phyloP scores from a whole-genome alignment of 2,797 vertebrate genomes.

The Aldrovandia affinis region DNA sequence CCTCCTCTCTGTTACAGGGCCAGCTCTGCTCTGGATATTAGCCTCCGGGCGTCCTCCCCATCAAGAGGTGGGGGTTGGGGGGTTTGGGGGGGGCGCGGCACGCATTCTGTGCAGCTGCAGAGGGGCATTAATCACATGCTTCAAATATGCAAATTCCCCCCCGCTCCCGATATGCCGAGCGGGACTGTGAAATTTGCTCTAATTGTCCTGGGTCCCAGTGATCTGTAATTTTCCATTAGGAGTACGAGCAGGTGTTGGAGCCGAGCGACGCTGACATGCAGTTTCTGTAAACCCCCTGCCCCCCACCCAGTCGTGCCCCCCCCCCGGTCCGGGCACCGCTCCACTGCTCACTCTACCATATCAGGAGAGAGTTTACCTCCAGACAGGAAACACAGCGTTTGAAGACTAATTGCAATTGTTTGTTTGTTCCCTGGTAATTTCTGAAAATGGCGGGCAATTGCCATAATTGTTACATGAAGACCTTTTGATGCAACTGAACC shows the following conservation, averaged over 20 bases:
- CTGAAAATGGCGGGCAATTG: slow-evolving; percentile 33
- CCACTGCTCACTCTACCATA: not conserved
- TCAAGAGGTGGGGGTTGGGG: not conserved
- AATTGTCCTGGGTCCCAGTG: slow-evolving; percentile 44
- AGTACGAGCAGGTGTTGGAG: slow-evolving; percentile 32
- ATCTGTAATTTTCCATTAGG: slow-evolving; percentile 42
- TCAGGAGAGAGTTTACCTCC: slow-evolving; percentile 8
- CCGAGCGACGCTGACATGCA: not conserved
- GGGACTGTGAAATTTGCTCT: slow-evolving; percentile 37
- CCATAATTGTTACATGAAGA: slow-evolving; percentile 28
- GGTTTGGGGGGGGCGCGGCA: not conserved
- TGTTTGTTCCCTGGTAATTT: slow-evolving; percentile 26
- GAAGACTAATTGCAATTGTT: slow-evolving; percentile 38
- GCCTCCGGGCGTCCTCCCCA: slow-evolving; percentile 46
- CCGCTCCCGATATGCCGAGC: slow-evolving; percentile 28
- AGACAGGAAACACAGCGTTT: slow-evolving; percentile 33
- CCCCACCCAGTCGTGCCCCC: not conserved
- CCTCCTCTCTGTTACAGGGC: not conserved
- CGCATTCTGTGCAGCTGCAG: slow-evolving; percentile 43
- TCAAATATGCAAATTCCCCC: slow-evolving; percentile 62
- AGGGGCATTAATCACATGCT: slow-evolving; percentile 65
- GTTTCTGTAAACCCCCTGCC: not conserved
- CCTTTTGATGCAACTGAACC: not conserved
- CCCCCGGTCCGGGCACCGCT: not conserved
- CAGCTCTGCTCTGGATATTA: slow-evolving; percentile 45